Conservation (phyloP, 2,888 invertebrate genomes). For the Drosophila pseudotalamancana region DNA sequence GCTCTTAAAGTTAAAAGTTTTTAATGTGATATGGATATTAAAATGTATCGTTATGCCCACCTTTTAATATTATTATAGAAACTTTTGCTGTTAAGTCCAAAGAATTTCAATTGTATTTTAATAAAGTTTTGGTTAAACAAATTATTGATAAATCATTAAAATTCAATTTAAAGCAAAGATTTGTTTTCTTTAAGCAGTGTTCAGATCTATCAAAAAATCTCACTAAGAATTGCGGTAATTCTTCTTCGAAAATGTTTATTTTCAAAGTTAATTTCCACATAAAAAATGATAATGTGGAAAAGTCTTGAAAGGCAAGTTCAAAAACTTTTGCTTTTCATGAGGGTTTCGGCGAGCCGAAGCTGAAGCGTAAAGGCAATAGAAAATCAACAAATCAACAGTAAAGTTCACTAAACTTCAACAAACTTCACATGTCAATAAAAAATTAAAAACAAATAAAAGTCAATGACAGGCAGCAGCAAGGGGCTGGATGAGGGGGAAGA, state of each 20-base stretch:
- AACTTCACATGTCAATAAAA: constrained; percentile 80
- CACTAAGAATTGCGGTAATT: constrained; percentile 7
- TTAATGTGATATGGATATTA: neutral
- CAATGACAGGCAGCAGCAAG: constrained; percentile 55
- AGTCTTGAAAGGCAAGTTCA: constrained; percentile 36
- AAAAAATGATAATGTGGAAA: constrained; percentile 21
- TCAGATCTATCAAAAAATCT: neutral
- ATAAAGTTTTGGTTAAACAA: too few species aligned
- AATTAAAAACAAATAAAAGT: constrained; percentile 79
- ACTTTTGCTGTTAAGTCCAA: too few species aligned
- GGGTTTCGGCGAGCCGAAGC: constrained; percentile 10
- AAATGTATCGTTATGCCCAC: neutral
- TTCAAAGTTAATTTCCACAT: constrained; percentile 12
- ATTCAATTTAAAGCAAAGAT: neutral
- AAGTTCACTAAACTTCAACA: constrained; percentile 76
- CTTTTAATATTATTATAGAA: neutral
- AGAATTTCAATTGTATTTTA: too few species aligned
- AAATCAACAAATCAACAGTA: constrained; percentile 53
- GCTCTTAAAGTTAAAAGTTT: neutral
- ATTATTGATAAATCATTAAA: too few species aligned
- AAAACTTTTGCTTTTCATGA: constrained; percentile 72
- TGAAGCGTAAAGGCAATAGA: constrained; percentile 42
- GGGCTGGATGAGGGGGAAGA: neutral
- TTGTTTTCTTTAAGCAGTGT: neutral
- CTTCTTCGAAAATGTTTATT: constrained; percentile 8